Percentiles rank a stretch among this genome's conserved stretches.
These are phyloP conservation scores for Pelobates fuscus DNA, from an alignment of 2,113 vertebrate species.

Conservation along the genomic window DNA sequence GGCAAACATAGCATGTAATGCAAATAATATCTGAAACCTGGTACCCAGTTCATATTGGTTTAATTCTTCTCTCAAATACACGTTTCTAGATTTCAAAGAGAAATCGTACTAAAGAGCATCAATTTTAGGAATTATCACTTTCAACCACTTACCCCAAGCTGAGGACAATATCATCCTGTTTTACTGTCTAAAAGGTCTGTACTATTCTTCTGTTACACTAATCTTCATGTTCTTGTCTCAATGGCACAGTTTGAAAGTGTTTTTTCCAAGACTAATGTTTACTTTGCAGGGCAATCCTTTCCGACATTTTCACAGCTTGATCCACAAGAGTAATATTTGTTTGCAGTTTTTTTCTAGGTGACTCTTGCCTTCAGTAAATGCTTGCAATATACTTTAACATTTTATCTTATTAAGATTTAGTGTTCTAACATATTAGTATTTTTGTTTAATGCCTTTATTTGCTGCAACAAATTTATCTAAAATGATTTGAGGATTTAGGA, in stretches of 20 bases:
- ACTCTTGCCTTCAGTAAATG: constrained; percentile 12
- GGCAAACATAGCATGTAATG: too few species aligned
- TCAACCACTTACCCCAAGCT: constrained; percentile 13
- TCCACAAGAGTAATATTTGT: constrained; percentile 8
- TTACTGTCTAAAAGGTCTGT: constrained; percentile 24
- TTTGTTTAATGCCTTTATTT: too few species aligned
- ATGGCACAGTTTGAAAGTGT: constrained; percentile 21
- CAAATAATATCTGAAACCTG: too few species aligned
- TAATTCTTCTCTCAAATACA: too few species aligned
- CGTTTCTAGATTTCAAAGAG: neutral
- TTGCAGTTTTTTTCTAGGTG: constrained; percentile 25
- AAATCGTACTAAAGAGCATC: constrained; percentile 1
- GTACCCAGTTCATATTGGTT: too few species aligned
- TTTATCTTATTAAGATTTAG: too few species aligned
- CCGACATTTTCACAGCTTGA: constrained; percentile 33
- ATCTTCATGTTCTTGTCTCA: constrained; percentile 29
- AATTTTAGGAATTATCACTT: neutral
- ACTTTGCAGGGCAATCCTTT: constrained; percentile 12
- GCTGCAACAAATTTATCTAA: too few species aligned
- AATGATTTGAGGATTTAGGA: too few species aligned
- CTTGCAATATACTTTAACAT: too few species aligned
- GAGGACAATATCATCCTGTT: constrained; percentile 33
- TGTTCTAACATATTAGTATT: too few species aligned
- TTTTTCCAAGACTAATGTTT: constrained; percentile 28
- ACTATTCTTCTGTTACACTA: neutral